phyloP scores from a whole-genome alignment of 2,797 vertebrate species.

The Acrossocheilus wenchowensis region DNA sequence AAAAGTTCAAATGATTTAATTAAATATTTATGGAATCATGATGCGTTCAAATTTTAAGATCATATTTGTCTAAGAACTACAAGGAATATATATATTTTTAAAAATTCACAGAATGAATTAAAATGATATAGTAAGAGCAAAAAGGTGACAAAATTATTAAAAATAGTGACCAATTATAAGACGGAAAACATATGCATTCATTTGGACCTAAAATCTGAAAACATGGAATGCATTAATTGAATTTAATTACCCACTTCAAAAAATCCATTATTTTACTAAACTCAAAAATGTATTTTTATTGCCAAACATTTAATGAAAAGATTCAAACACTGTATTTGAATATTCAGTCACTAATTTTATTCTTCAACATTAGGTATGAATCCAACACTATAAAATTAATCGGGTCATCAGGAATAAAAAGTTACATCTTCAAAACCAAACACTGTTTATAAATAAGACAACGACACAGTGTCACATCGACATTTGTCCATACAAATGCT shows the following conservation, averaged over 20 bases:
- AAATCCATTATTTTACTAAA: background rate
- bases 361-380: slow-evolving; percentile 67
- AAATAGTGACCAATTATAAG: background rate
- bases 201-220: background rate
- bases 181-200: background rate
- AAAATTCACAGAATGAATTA: background rate
- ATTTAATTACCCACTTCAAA: background rate
- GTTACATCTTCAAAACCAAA: slow-evolving; percentile 30
- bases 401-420: slow-evolving; percentile 57
- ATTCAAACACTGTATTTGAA: background rate
- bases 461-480: slow-evolving; percentile 20
- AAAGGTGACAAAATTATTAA: background rate
- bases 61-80: background rate
- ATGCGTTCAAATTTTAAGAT: background rate
- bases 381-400: slow-evolving; percentile 46
- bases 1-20: background rate
- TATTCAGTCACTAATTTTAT: slow-evolving; percentile 62
- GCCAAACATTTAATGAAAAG: slow-evolving; percentile 4
- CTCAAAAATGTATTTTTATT: background rate
- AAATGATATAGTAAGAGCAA: background rate
- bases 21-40: background rate
- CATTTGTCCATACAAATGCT: background rate
- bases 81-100: background rate
- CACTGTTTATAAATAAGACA: slow-evolving; percentile 43
- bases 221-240: background rate